These are phyloP conservation scores for Vanessa tameamea DNA, from an alignment of 1,140 invertebrate species.

Conservation along the genomic window DNA sequence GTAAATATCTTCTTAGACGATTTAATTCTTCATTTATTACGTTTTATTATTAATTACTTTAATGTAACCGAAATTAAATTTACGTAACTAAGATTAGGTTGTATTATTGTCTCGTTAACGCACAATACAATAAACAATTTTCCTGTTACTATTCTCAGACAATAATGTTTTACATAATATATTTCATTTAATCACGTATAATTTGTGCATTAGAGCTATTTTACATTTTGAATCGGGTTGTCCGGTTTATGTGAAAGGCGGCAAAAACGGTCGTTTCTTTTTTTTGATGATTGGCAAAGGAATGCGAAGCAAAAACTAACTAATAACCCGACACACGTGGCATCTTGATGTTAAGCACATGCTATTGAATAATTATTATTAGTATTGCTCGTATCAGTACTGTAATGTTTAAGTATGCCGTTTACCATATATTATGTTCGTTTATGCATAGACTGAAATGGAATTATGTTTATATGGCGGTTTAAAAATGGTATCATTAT, in stretches of 20 bases:
- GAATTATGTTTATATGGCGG: too few relatives aligned
- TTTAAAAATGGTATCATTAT: too few relatives aligned
- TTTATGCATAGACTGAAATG: background rate
- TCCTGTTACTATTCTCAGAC: background rate
- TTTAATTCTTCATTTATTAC: background rate
- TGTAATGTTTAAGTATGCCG: background rate
- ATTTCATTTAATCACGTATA: too few relatives aligned
- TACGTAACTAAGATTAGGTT: background rate
- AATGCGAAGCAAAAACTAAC: conserved; percentile 57
- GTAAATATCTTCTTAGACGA: too few relatives aligned
- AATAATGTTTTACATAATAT: too few relatives aligned
- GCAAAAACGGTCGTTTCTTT: conserved; percentile 42
- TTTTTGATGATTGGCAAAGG: conserved; percentile 44
- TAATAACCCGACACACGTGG: conserved; percentile 50
- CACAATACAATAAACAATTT: conserved; percentile 1
- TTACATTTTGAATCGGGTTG: background rate
- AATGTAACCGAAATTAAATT: background rate
- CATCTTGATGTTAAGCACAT: conserved; percentile 42
- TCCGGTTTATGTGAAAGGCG: conserved; percentile 35
- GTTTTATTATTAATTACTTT: background rate
- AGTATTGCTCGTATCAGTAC: conserved; percentile 28
- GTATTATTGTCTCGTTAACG: conserved; percentile 2
- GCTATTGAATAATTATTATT: conserved; percentile 36
- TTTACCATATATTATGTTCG: background rate
- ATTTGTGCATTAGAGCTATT: background rate